Base-by-base conservation (phyloP, 2,888 invertebrate genomes). In the Meghimatium bilineatum region DNA sequence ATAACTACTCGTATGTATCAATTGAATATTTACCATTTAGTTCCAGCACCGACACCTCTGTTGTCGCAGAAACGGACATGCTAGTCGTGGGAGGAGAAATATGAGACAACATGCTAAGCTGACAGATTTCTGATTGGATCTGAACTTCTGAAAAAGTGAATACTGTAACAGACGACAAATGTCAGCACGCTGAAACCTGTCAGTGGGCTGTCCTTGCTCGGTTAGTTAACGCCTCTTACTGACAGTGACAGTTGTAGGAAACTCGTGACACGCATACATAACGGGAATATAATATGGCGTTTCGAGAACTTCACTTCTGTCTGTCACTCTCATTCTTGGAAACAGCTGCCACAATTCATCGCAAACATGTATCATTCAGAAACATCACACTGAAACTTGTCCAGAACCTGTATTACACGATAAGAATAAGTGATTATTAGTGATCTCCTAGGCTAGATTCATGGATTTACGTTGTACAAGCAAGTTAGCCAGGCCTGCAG, bases 401-500 rank as follows among this genome's bases (percentile, higher is more conserved):
- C n/a, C n/a, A n/a, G n/a, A n/a, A n/a, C n/a, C n/a, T n/a, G n/a
- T n/a, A n/a, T n/a, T n/a, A n/a, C n/a, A n/a, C n/a, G n/a, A n/a
- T n/a, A n/a, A n/a, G n/a, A n/a, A n/a, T n/a, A n/a, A n/a, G n/a
- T n/a, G n/a, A n/a, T n/a, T n/a, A n/a, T n/a, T n/a, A 1, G 3
- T 14, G 23, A 77, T 34, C 38, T 63, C 38, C 23, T 10, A 32
- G 6, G 38, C 29, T 85, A 52, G 66, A 86, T 86, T 85, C 82
- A 86, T 86, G 86, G 86, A 86, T 86, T 83, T 86, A 34, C 85
- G 86, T 32, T 85, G 86, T 44, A 76, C 76, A 82, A 86, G 74
- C 82, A 86, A 86, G 83, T 71, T 85, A 49, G 67, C 79, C n/a
- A 26, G 81, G 75, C 83, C 86, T n/a, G 79, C 80, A 75, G 85